These are phyloP conservation scores for Aricia agestis DNA, from an alignment of 1,140 invertebrate species.

Conservation along the genomic window DNA sequence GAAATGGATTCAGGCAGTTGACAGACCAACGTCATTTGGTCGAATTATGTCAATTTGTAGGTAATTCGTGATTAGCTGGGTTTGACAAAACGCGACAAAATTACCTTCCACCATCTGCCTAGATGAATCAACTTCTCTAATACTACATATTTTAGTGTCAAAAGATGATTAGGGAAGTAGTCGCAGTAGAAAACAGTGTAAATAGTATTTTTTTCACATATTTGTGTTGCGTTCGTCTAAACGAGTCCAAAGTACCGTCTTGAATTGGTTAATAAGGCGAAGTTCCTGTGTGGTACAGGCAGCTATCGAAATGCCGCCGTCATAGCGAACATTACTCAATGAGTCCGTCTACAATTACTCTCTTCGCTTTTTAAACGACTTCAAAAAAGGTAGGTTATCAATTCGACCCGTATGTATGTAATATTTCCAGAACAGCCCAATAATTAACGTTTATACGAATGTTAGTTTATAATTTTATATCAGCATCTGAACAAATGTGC, in stretches of 20 bases:
- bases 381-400: no score
- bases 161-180: not conserved
- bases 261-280: conserved; percentile 63
- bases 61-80: no score
- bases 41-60: no score
- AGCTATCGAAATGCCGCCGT: conserved; percentile 53
- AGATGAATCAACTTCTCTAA: no score
- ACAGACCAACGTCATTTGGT: no score
- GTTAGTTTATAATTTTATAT: no score
- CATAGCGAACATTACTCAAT: conserved; percentile 53
- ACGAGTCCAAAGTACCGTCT: conserved; percentile 52
- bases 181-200: not conserved
- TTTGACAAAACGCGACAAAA: no score
- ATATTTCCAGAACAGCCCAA: no score
- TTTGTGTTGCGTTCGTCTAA: conserved; percentile 32
- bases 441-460: no score
- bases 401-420: conserved; percentile 15
- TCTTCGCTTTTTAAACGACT: conserved; percentile 18
- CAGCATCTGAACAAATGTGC: no score
- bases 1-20: no score
- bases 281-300: conserved; percentile 52
- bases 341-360: conserved; percentile 49
- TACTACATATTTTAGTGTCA: not conserved
- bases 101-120: no score
- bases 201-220: conserved; percentile 33